phyloP scores from a whole-genome alignment of 2,888 invertebrate genomes.

The Drosophila suboccidentalis region DNA sequence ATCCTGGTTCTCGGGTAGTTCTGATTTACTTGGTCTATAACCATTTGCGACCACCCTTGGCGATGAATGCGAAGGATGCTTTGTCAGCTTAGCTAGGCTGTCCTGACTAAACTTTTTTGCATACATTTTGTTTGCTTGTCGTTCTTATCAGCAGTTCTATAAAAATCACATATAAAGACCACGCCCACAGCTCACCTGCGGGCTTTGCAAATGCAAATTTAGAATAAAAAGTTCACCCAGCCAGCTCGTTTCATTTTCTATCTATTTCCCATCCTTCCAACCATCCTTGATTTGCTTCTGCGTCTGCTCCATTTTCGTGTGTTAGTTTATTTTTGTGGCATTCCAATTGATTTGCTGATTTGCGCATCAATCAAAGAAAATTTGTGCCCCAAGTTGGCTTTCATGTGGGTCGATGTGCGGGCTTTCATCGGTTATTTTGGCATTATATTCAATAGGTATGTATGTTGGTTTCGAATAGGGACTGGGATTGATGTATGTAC shows the following conservation, averaged over 20 bases:
- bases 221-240: constrained; percentile 47
- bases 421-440: constrained; percentile 19
- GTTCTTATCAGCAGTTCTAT: constrained; percentile 41
- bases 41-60: constrained; percentile 30
- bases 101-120: constrained; percentile 26
- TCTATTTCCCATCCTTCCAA: background rate
- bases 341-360: constrained; percentile 77
- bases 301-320: constrained; percentile 20
- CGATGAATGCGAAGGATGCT: constrained; percentile 8
- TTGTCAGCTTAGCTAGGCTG: constrained; percentile 34
- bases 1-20: constrained; percentile 2
- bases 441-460: constrained; percentile 11
- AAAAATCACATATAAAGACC: constrained; percentile 48
- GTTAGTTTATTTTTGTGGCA: constrained; percentile 56
- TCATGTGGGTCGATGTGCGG: constrained; percentile 34
- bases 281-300: constrained; percentile 12
- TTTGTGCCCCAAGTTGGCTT: constrained; percentile 55
- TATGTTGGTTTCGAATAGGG: constrained; percentile 2
- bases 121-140: constrained; percentile 34
- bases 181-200: constrained; percentile 37
- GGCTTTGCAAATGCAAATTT: constrained; percentile 69
- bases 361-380: constrained; percentile 70
- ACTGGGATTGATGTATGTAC: constrained; percentile 9
- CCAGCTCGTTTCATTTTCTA: constrained; percentile 19
- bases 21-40: constrained; percentile 40